phyloP scores from a whole-genome alignment of 2,113 vertebrate species.

The Elachura formosa region DNA sequence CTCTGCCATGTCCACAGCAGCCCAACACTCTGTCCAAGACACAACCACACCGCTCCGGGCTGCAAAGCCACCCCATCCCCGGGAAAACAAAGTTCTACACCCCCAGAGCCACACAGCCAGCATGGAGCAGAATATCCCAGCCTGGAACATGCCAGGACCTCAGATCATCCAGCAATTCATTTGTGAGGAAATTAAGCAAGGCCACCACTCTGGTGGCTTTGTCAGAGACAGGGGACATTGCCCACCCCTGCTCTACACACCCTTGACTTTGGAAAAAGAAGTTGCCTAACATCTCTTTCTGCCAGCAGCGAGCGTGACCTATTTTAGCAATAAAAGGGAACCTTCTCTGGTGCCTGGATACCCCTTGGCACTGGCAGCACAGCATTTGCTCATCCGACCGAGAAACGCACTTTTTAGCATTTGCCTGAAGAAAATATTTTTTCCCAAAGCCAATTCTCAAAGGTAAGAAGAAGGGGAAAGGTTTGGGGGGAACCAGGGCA shows the following conservation, averaged over 20 bases:
- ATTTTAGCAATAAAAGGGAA: slow-evolving; percentile 42
- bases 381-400: background rate
- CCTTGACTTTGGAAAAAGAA: background rate
- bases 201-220: background rate
- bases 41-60: accelerated
- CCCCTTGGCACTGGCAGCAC: slow-evolving; percentile 5
- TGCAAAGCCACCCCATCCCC: background rate
- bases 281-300: background rate
- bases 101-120: background rate
- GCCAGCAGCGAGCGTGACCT: background rate
- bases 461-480: background rate
- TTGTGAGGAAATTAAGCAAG: accelerated
- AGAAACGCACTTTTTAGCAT: slow-evolving; percentile 4
- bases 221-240: background rate
- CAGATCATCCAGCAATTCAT: background rate
- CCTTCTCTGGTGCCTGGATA: slow-evolving; percentile 31
- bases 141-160: background rate
- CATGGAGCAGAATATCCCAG: accelerated
- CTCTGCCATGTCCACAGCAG: background rate
- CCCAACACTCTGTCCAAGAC: accelerated
- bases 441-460: background rate
- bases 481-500: background rate
- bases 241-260: background rate
- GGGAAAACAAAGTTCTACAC: accelerated
- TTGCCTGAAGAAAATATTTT: background rate